phyloP scores from a whole-genome alignment of 1,140 invertebrate species.

The Chironomus striatipennis region DNA sequence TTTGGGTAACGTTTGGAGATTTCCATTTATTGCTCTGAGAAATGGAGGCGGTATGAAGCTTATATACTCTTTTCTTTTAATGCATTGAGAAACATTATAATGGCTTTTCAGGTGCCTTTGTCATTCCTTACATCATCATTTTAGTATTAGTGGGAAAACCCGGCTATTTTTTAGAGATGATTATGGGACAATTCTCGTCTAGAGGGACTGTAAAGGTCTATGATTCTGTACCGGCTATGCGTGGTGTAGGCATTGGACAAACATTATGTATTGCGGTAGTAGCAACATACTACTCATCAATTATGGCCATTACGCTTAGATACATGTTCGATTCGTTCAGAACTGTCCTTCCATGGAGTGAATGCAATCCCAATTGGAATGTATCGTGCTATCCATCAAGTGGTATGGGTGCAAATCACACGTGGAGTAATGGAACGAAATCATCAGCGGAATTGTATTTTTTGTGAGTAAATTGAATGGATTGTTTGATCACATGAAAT shows the following conservation, averaged over 20 bases:
- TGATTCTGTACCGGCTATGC: slow-evolving; percentile 2
- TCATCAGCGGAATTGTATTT: slow-evolving; percentile 40
- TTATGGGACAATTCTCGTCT: slow-evolving; percentile 16
- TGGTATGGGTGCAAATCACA: slow-evolving; percentile 10
- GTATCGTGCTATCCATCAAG: slow-evolving; percentile 44
- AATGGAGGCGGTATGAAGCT: slow-evolving; percentile 36
- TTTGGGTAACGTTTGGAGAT: slow-evolving; percentile 46
- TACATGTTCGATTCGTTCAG: slow-evolving; percentile 58
- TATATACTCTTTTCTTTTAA: too few relatives aligned
- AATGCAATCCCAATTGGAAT: slow-evolving; percentile 52
- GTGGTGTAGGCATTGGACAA: slow-evolving; percentile 67
- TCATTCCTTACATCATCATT: slow-evolving; percentile 69
- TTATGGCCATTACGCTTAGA: slow-evolving; percentile 59
- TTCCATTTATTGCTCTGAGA: slow-evolving; percentile 43
- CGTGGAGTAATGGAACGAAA: background rate
- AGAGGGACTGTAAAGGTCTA: background rate
- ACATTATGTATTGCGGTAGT: slow-evolving; percentile 60
- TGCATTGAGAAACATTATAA: too few relatives aligned
- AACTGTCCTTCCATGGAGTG: slow-evolving; percentile 54
- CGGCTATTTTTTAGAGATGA: background rate
- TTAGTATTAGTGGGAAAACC: slow-evolving; percentile 60
- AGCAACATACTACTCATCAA: slow-evolving; percentile 64
- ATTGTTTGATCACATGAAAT: too few relatives aligned
- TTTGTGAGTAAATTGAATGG: slow-evolving; percentile 32
- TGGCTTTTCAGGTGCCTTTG: slow-evolving; percentile 49